phyloP scores from a whole-genome alignment of 2,113 vertebrate genomes.

The Nerophis lumbriciformis region DNA sequence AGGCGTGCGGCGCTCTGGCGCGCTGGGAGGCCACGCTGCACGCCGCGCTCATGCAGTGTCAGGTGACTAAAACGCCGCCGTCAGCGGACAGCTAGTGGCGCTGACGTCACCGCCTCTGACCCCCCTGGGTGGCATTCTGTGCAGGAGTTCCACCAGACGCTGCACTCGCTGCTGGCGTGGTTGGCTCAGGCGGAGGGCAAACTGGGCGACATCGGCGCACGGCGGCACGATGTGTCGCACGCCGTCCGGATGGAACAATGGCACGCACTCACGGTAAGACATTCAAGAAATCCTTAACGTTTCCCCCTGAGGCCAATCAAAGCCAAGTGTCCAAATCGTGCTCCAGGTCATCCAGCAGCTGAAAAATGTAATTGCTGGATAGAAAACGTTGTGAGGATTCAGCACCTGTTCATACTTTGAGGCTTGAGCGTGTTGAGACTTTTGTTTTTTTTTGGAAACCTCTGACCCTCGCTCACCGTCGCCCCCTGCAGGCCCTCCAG shows the following conservation, averaged over 20 bases:
- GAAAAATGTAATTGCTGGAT: too few relatives aligned
- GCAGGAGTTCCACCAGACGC: constrained; percentile 86
- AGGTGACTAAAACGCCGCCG: constrained; percentile 65
- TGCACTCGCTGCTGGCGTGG: constrained; percentile 81
- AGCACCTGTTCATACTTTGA: too few relatives aligned
- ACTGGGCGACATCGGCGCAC: constrained; percentile 52
- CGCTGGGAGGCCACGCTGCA: constrained; percentile 77
- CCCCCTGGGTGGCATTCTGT: too few relatives aligned
- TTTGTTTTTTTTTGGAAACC: too few relatives aligned
- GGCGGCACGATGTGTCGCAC: constrained; percentile 16
- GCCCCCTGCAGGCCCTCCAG: constrained; percentile 74
- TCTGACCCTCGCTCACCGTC: constrained; percentile 3
- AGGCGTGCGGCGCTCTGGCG: constrained; percentile 67
- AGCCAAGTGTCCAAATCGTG: too few relatives aligned
- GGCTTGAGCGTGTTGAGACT: too few relatives aligned
- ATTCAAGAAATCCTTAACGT: too few relatives aligned
- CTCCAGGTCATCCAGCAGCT: too few relatives aligned
- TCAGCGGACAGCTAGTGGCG: not conserved
- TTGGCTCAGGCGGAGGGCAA: constrained; percentile 73
- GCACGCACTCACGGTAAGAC: constrained; percentile 73
- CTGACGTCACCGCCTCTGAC: not conserved
- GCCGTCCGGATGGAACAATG: constrained; percentile 59
- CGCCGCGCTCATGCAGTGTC: constrained; percentile 76
- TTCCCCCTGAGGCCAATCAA: too few relatives aligned
- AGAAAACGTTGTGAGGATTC: too few relatives aligned